Conservation (phyloP, 2,888 invertebrate genomes). For the Notocelia uddmanniana region DNA sequence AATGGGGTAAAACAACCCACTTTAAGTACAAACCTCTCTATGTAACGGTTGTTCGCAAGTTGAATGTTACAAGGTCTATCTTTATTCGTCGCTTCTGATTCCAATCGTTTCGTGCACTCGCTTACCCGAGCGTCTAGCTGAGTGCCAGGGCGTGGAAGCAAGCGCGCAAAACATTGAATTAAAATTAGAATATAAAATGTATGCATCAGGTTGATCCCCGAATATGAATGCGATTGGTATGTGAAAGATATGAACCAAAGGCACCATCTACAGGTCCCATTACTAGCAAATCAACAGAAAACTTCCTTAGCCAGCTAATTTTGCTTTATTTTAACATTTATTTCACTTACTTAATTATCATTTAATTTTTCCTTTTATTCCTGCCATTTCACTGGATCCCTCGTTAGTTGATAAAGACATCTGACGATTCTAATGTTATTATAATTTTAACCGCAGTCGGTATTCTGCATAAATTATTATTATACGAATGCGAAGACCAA, state of each 20-base stretch:
- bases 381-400: neutral
- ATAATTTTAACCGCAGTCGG: constrained; percentile 13
- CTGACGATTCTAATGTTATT: constrained; percentile 11
- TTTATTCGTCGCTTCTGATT: neutral
- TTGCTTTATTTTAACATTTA: constrained; percentile 17
- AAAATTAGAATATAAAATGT: neutral
- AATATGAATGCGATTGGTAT: neutral
- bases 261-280: neutral
- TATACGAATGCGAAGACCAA: neutral
- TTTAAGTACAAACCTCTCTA: neutral
- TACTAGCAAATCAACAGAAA: neutral
- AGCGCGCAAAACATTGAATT: too few relatives aligned
- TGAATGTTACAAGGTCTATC: neutral
- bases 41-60: neutral
- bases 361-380: constrained; percentile 25
- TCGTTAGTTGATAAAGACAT: constrained; percentile 15
- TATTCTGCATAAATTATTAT: neutral
- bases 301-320: constrained; percentile 21
- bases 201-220: neutral
- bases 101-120: neutral
- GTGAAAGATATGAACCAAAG: neutral
- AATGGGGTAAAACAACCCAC: neutral
- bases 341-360: constrained; percentile 18
- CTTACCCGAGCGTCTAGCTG: too few relatives aligned
- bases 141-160: too few relatives aligned